A percentile compares a stretch with the other conserved stretches of the same genome.
These are phyloP conservation scores for Sebastes matsubarae DNA, from an alignment of 2,797 vertebrate genomes.

Conservation along the genomic window DNA sequence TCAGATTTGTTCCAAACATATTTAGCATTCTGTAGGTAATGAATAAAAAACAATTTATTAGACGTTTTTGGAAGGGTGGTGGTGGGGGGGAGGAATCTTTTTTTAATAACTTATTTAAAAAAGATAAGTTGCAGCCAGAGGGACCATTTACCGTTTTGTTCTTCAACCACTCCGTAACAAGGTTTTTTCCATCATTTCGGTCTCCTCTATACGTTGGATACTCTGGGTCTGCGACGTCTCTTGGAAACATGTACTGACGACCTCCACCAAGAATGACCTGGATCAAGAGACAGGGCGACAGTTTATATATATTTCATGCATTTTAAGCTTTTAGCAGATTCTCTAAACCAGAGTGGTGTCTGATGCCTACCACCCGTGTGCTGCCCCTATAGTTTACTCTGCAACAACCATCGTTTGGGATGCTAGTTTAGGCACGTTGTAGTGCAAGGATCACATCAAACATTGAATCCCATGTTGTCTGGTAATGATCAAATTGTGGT, in stretches of 20 bases:
- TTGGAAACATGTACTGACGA: slow-evolving; percentile 83
- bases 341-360: not conserved
- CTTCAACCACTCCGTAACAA: slow-evolving; percentile 73
- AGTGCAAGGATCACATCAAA: not conserved
- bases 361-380: not conserved
- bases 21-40: slow-evolving; percentile 67
- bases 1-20: slow-evolving; percentile 85
- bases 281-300: not conserved
- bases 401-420: not conserved
- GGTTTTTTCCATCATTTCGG: slow-evolving; percentile 75
- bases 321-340: not conserved
- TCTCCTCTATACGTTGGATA: slow-evolving; percentile 40
- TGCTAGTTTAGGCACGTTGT: not conserved
- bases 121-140: not conserved
- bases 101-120: not conserved
- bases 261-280: slow-evolving; percentile 88
- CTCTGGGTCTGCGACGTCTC: slow-evolving; percentile 70
- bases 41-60: not conserved
- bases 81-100: not conserved
- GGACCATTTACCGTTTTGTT: slow-evolving; percentile 68
- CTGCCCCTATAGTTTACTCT: not conserved
- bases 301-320: not conserved
- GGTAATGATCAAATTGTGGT: not conserved
- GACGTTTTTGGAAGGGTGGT: not conserved
- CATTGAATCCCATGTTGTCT: not conserved